Conservation (phyloP, 2,797 vertebrate species). For the Cynodonichthys magdalenae region DNA sequence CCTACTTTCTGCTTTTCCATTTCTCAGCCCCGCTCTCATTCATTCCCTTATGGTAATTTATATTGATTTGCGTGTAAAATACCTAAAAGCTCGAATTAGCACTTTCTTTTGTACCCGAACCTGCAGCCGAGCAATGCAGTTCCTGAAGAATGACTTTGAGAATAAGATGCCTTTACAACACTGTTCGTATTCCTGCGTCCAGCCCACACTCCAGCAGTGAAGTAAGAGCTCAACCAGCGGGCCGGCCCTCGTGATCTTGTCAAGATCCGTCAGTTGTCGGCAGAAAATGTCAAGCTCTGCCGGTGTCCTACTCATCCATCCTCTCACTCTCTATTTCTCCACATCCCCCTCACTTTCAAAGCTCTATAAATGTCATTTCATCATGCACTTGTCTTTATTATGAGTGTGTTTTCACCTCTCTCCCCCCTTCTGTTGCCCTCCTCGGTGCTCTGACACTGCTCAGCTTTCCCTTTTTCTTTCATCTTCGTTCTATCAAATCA, state of each 20-base stretch:
- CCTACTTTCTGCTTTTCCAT: slow-evolving; percentile 47
- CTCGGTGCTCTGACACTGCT: slow-evolving; percentile 54
- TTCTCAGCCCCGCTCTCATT: slow-evolving; percentile 46
- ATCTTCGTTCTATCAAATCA: slow-evolving; percentile 67
- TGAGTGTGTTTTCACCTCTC: slow-evolving; percentile 45
- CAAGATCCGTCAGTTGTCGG: slow-evolving; percentile 64
- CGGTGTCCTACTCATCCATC: slow-evolving; percentile 60
- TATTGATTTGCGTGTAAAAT: slow-evolving; percentile 60
- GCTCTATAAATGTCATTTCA: slow-evolving; percentile 81
- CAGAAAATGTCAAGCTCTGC: slow-evolving; percentile 74
- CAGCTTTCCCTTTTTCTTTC: slow-evolving; percentile 61
- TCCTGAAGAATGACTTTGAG: slow-evolving; percentile 31
- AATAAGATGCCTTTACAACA: slow-evolving; percentile 40
- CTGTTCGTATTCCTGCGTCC: slow-evolving; percentile 39
- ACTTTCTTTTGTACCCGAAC: slow-evolving; percentile 39
- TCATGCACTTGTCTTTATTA: slow-evolving; percentile 81
- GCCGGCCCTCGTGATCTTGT: slow-evolving; percentile 52
- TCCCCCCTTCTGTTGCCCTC: slow-evolving; percentile 57
- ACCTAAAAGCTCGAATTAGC: slow-evolving; percentile 56
- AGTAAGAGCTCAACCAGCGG: slow-evolving; percentile 40
- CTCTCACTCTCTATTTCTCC: slow-evolving; percentile 58
- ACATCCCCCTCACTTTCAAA: slow-evolving; percentile 72
- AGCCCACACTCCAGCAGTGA: slow-evolving; percentile 53
- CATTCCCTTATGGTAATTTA: slow-evolving; percentile 61
- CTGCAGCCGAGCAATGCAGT: slow-evolving; percentile 29